Base-by-base conservation (phyloP, 2,888 invertebrate genomes). In the Bruchidius siliquastri region DNA sequence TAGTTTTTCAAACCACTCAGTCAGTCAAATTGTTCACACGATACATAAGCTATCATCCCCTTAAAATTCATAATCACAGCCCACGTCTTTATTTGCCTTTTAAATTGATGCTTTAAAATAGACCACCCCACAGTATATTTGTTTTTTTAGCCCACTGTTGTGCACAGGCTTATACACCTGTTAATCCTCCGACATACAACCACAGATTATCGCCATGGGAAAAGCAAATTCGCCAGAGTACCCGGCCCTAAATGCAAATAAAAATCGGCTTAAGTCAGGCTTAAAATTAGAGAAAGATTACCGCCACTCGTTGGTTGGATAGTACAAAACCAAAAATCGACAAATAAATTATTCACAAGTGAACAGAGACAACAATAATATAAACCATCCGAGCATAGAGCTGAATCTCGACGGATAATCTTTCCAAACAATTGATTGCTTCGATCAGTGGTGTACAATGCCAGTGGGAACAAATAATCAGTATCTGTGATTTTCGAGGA, bases 351-450 rank as follows among this genome's bases (percentile, higher is more conserved):
- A 84, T 83, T 84, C 82, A 84, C 49, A 49, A 49, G 6, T 49
- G 49, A 80, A 80, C 82, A 79, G 82, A 81, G 80, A 80, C 81
- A 77, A 74, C 77, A 80, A 82, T 80, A 79, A 49, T 49, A 49
- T 3, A 80, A 81, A 76, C 75, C 76, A 72, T n/a, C n/a, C n/a
- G n/a, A n/a, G 68, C 30, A 73, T 68, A 68, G n/a, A 74, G 74
- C 79, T 78, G 78, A 83, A 83, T 84, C 84, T 80, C 76, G 80
- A 83, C 82, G 84, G 85, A 84, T 86, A 85, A 85, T 85, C 85
- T 85, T 86, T 85, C 84, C 85, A 76, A 83, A 86, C 86, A 86
- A 86, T 86, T 86, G 85, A 49, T 49, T 49, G 49, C 49, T 83
- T 76, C 79, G 75, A 69, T 21, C 71, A 71, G 49, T 49, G 49